These are phyloP conservation scores for Macrochelys suwanniensis DNA, from an alignment of 2,797 vertebrate genomes.

Conservation along the genomic window DNA sequence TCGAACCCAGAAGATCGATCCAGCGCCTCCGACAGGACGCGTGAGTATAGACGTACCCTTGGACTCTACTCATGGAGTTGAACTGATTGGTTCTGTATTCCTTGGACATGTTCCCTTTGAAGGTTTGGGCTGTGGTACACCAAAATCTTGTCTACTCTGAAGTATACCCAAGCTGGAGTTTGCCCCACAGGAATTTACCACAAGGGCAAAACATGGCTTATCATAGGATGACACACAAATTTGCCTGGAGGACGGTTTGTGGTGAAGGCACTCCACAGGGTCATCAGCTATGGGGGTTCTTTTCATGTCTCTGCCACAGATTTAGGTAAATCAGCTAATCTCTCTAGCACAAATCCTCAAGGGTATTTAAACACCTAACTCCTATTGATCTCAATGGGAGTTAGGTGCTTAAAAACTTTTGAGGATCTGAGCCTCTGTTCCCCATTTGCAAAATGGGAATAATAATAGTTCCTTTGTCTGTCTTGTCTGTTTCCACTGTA, in stretches of 20 bases:
- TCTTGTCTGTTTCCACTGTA: not conserved
- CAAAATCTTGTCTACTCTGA: not conserved
- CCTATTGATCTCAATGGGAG: too few species aligned
- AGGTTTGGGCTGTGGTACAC: not conserved
- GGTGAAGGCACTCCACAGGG: slow-evolving; percentile 39
- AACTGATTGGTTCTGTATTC: not conserved
- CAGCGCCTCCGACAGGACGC: too few species aligned
- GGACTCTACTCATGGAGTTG: not conserved
- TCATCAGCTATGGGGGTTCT: not conserved
- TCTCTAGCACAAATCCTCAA: accelerated
- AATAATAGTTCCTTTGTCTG: not conserved
- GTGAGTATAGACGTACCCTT: too few species aligned
- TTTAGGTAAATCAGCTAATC: slow-evolving; percentile 31
- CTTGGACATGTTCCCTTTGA: not conserved
- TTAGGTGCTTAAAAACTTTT: not conserved
- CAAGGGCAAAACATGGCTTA: slow-evolving; percentile 23
- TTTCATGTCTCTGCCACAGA: not conserved
- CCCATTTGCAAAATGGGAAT: not conserved
- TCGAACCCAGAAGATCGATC: too few species aligned
- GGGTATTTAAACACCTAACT: too few species aligned
- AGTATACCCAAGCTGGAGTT: slow-evolving; percentile 33
- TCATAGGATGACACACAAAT: slow-evolving; percentile 49
- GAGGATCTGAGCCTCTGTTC: not conserved
- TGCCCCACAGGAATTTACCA: slow-evolving; percentile 47
- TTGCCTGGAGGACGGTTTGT: slow-evolving; percentile 50